Base-by-base conservation (phyloP, 2,113 vertebrate species). In the Corythoichthys haematopterus region DNA sequence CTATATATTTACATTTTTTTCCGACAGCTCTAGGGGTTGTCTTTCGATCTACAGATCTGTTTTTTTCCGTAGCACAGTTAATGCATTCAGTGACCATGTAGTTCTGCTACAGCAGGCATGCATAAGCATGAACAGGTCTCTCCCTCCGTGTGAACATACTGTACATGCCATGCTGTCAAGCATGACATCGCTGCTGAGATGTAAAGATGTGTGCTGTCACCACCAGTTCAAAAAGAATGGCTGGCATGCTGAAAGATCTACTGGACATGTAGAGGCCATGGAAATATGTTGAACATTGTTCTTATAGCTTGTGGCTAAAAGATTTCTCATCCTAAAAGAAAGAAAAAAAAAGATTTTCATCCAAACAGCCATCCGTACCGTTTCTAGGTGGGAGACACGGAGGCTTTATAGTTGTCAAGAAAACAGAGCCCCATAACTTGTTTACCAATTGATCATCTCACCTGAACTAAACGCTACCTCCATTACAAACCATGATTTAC, bases 191-290 rank as follows among this genome's bases (percentile, higher is more conserved):
- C 47, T 36, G 35, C 59, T 68, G 57, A 38, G 68, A 60, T 66
- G 73, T 70, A 71, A 62, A 51, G 75, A 81, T 79, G 66, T 70
- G 73, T 40, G 69, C 76, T 69, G 66, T 82, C 74, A 70, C 46
- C 76, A 50, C 20, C 61, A 46, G 69, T 58, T 64, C 15, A 51
- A 3, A 47, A 70, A 65, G 52, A 80, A 70, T 72, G 72, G 59
- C 64, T 52, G 67, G 65, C 55, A 71, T 56, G 60, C 43, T 12
- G 48, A 77, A 11, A 56, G 64, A 35, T 67, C 28, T 55, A 2
- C 72, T 51, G 20, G 59, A 33, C 55, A 66, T 13, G 33, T 71
- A n/a, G 50, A 51, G 16, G 6, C 50, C 6, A 16, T 51, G 14
- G 15, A 51, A 51, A 51, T n/a, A 51, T 51, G 15, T n/a, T 16